A percentile compares a stretch with the other conserved stretches of the same genome.
These are phyloP conservation scores for Sarcophaga subvicina DNA, from an alignment of 2,888 invertebrate species.

Conservation along the genomic window DNA sequence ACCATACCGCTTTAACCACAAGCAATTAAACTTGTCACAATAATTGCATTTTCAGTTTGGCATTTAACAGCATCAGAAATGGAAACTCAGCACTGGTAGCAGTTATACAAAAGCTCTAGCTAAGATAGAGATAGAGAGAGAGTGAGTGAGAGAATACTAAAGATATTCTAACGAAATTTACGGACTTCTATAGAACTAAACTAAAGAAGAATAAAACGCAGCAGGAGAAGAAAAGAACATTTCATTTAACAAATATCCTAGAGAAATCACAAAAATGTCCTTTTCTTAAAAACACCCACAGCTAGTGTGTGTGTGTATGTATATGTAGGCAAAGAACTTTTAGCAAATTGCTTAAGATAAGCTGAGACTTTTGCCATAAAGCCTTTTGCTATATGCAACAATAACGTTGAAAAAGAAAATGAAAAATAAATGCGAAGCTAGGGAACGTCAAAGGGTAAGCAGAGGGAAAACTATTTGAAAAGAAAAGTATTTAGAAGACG, in stretches of 20 bases:
- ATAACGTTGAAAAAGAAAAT: constrained; percentile 40
- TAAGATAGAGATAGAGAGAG: background rate
- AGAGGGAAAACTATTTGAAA: constrained; percentile 26
- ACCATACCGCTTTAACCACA: constrained; percentile 73
- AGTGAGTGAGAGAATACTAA: too few species aligned
- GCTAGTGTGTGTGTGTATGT: background rate
- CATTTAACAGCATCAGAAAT: constrained; percentile 56
- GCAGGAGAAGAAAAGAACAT: constrained; percentile 39
- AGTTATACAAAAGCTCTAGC: background rate
- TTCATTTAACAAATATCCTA: constrained; percentile 26
- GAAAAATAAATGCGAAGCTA: background rate
- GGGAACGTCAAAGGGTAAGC: constrained; percentile 1
- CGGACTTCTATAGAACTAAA: constrained; percentile 22
- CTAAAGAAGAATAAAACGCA: background rate
- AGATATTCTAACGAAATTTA: constrained; percentile 47
- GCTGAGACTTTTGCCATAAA: constrained; percentile 69
- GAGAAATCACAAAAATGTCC: constrained; percentile 52
- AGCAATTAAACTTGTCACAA: constrained; percentile 81
- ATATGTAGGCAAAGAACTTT: constrained; percentile 56
- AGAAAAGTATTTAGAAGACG: constrained; percentile 57
- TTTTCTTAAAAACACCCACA: constrained; percentile 18
- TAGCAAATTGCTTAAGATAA: constrained; percentile 69
- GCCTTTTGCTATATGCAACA: constrained; percentile 62
- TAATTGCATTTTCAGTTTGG: constrained; percentile 77
- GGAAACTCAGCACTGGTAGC: constrained; percentile 11